These are phyloP conservation scores for Falco columbarius DNA, from an alignment of 2,797 vertebrate genomes.

Conservation along the genomic window DNA sequence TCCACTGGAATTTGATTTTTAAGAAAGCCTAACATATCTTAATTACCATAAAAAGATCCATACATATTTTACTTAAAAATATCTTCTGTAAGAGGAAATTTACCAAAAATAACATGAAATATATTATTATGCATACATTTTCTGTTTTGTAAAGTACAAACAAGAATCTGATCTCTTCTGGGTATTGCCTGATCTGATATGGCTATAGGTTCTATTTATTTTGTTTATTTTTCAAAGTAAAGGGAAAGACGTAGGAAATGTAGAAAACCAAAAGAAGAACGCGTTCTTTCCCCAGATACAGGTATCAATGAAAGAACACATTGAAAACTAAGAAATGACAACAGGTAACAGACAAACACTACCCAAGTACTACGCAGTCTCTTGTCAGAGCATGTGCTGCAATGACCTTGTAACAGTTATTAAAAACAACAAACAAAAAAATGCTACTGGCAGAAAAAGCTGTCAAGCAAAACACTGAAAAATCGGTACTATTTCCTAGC, in stretches of 20 bases:
- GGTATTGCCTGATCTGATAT: conserved; percentile 69
- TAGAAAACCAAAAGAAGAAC: conserved; percentile 10
- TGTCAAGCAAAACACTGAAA: conserved; percentile 66
- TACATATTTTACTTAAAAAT: conserved; percentile 70
- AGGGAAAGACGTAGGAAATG: conserved; percentile 30
- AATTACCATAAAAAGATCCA: conserved; percentile 62
- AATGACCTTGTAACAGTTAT: conserved; percentile 53
- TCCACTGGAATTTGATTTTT: conserved; percentile 64
- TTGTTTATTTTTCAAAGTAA: conserved; percentile 49
- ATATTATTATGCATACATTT: conserved; percentile 61
- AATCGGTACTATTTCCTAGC: conserved; percentile 61
- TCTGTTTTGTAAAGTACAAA: conserved; percentile 70
- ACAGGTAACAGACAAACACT: conserved; percentile 63
- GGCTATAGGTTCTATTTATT: conserved; percentile 65
- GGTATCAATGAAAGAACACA: conserved; percentile 56
- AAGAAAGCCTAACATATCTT: conserved; percentile 46
- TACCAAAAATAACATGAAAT: conserved; percentile 76
- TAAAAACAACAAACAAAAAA: conserved; percentile 45
- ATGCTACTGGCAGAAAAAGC: conserved; percentile 61
- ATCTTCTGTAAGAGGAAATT: conserved; percentile 67
- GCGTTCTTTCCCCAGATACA: conserved; percentile 50
- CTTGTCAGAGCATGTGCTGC: conserved; percentile 53
- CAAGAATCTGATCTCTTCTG: conserved; percentile 67
- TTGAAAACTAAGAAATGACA: conserved; percentile 55
- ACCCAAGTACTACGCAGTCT: conserved; percentile 57